phyloP scores from a whole-genome alignment of 2,797 vertebrate species.

The Pyrocephalus nanus region DNA sequence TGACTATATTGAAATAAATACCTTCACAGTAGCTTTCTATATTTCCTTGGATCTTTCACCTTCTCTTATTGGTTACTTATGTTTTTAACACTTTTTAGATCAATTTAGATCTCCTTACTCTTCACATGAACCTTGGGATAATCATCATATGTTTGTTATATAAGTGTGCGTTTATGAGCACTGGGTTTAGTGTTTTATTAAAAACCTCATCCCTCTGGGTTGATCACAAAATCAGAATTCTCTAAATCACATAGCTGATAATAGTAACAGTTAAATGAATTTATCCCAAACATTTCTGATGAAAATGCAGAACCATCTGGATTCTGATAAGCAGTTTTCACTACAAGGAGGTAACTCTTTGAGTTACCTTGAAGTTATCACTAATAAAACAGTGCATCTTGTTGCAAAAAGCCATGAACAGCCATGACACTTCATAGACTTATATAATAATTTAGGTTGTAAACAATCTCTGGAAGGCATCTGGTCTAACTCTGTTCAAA shows the following conservation, averaged over 20 bases:
- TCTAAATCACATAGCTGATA: background rate
- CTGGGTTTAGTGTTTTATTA: background rate
- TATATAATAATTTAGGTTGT: background rate
- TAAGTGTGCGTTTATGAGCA: background rate
- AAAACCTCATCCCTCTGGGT: background rate
- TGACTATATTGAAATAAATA: background rate
- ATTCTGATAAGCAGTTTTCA: background rate
- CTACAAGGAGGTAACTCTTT: background rate
- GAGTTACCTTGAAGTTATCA: background rate
- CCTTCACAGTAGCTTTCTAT: background rate
- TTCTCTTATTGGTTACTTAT: background rate
- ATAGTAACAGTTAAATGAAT: background rate
- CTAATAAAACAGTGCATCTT: background rate
- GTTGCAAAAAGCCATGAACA: background rate
- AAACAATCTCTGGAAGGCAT: background rate
- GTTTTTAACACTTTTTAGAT: background rate
- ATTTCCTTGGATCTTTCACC: background rate
- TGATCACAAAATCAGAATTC: background rate
- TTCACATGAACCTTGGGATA: background rate
- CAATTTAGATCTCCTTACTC: background rate
- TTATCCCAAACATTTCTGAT: background rate
- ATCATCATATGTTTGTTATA: background rate
- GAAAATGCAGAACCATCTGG: background rate
- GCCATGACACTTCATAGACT: background rate
- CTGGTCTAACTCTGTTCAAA: background rate